Percentiles rank a stretch among this genome's conserved stretches.
Evolutionary conservation across 2,113 vertebrate species (phyloP).

Genomic region (Danio rerio): GRCz12tu NC_133188.1:7685501-7686000

Average conservation of each 20-base stretch:
- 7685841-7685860: conserved; percentile 22
- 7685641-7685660: not conserved
- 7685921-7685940: conserved; percentile 18
- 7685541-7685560: conserved; percentile 79
- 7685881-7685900: conserved; percentile 30
- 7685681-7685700: not conserved
- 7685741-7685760: conserved; percentile 19
- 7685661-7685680: not conserved
- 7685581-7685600: conserved; percentile 12
- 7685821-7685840: conserved; percentile 16
- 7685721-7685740: not conserved
- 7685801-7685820: conserved; percentile 38
- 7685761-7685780: conserved; percentile 10
- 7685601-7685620: conserved; percentile 29
- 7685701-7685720: not conserved
- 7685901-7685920: not conserved
- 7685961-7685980: conserved; percentile 21
- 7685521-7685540: conserved; percentile 90
- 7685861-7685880: conserved; percentile 20
- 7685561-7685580: conserved; percentile 50
- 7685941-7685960: not conserved
- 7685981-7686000: not conserved
- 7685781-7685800: conserved; percentile 20
- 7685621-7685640: conserved; percentile 33
- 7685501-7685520: conserved; percentile 85